Base-by-base conservation (phyloP, 2,113 vertebrate species). In the Romanogobio albipinnatus region DNA sequence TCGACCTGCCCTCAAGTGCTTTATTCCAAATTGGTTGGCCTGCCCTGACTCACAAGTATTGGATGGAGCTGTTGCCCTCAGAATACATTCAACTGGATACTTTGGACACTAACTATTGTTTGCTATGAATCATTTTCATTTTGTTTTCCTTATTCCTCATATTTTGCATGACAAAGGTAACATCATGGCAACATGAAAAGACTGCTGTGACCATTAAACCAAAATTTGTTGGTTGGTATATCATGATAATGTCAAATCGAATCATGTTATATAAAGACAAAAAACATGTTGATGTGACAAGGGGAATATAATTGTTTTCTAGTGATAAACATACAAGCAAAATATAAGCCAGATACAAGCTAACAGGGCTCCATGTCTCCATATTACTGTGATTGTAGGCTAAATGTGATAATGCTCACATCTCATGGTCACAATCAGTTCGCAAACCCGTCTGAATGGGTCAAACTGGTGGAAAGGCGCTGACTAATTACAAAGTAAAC, bases 401-500 rank as follows among this genome's bases (percentile, higher is more conserved):
- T 36, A 36, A 36, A 10, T 43, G 19, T n/a, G 19, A 71, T 45
- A 43, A 71, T n/a, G 19, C 1, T 9, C 4, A 68, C 15, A 45
- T 43, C 9, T 43, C 19, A n/a, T 14, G 39, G 9, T n/a, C 2
- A 1, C 39, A 59, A 24, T 59, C 58, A 24, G 58, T 61, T n/a
- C n/a, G 0, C n/a, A 24, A 24, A 15, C 43, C 43, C 1, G 1
- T n/a, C 70, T 47, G 70, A 47, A 73, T 47, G 43, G 22, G 43
- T 73, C 43, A 73, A 47, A 73, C 22, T 47, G 22, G 22, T 47
- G 39, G 11, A 47, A 47, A 73, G 43, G 5, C 19, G 24, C 43
- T 73, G 39, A 24, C 70, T 73, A 47, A 73, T 73, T 47, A 24
- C n/a, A 45, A 47, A 73, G 70, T n/a, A 24, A 73, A 74, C n/a